Conservation (phyloP, 2,113 vertebrate species). For the Petaurus breviceps region DNA sequence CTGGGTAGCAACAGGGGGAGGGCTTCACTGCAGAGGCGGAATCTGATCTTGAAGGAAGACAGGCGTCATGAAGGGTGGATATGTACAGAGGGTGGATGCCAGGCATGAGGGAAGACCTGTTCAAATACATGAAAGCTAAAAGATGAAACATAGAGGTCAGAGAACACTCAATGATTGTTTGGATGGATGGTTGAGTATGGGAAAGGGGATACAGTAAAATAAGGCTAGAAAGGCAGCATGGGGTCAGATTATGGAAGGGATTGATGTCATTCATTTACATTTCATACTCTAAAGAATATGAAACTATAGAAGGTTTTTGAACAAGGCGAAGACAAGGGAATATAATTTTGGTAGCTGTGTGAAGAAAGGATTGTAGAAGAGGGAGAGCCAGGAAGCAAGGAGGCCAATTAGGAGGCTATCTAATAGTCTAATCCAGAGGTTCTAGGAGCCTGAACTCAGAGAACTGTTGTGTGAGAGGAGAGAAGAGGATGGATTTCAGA, state of each 20-base stretch:
- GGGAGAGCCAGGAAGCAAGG: not conserved
- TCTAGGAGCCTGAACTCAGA: not conserved
- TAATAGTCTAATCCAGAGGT: not conserved
- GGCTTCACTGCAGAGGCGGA: not conserved
- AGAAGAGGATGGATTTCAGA: not conserved
- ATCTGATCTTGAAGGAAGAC: not conserved
- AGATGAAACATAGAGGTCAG: not conserved
- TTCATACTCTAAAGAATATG: not conserved
- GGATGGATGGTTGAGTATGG: not conserved
- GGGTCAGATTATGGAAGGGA: not conserved
- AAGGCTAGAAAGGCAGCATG: not conserved
- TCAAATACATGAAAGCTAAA: not conserved
- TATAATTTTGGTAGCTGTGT: not conserved
- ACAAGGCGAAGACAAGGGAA: not conserved
- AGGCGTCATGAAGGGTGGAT: not conserved
- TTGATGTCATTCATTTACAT: not conserved
- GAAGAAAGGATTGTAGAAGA: not conserved
- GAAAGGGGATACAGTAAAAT: not conserved
- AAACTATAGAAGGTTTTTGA: not conserved
- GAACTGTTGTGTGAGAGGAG: not conserved
- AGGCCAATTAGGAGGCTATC: not conserved
- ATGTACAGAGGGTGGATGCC: not conserved
- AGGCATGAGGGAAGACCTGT: not conserved
- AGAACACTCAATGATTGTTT: not conserved
- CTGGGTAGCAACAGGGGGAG: not conserved